A percentile compares a stretch with the other conserved stretches of the same genome.
Evolutionary conservation across 1,140 invertebrate species (phyloP).

Genomic region (Neodiprion pinetum): DNA sequence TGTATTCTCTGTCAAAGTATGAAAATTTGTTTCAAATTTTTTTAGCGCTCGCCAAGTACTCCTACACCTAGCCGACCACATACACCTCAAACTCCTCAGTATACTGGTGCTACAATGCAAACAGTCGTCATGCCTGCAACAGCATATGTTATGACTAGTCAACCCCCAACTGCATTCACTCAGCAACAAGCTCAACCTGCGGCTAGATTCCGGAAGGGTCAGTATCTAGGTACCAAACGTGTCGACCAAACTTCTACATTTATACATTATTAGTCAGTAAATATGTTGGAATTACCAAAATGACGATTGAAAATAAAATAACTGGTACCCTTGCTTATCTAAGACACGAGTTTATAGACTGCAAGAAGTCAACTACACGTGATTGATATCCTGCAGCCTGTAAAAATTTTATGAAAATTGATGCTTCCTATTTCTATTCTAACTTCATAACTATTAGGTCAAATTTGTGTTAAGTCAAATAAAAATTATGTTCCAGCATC

Average conservation of each 20-base stretch:
- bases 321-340: too few relatives aligned
- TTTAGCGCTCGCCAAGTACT: slow-evolving; percentile 70
- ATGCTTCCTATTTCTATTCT: too few relatives aligned
- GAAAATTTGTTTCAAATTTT: slow-evolving; percentile 30
- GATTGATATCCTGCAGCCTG: too few relatives aligned
- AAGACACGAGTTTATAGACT: too few relatives aligned
- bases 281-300: too few relatives aligned
- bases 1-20: slow-evolving; percentile 19
- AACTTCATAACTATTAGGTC: too few relatives aligned
- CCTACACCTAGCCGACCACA: slow-evolving; percentile 77
- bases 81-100: slow-evolving; percentile 82
- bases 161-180: slow-evolving; percentile 60
- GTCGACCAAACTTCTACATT: neutral
- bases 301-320: too few relatives aligned
- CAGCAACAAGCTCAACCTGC: slow-evolving; percentile 60
- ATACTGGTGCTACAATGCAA: slow-evolving; percentile 54
- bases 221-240: slow-evolving; percentile 38
- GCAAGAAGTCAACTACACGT: too few relatives aligned
- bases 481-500: too few relatives aligned
- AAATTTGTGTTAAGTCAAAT: too few relatives aligned
- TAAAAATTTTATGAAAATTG: too few relatives aligned
- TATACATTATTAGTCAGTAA: too few relatives aligned
- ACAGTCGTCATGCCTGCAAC: slow-evolving; percentile 58
- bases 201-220: slow-evolving; percentile 60
- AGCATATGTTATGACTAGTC: slow-evolving; percentile 61